Conservation (phyloP, 2,888 invertebrate genomes). For the Fragum sueziense region DNA sequence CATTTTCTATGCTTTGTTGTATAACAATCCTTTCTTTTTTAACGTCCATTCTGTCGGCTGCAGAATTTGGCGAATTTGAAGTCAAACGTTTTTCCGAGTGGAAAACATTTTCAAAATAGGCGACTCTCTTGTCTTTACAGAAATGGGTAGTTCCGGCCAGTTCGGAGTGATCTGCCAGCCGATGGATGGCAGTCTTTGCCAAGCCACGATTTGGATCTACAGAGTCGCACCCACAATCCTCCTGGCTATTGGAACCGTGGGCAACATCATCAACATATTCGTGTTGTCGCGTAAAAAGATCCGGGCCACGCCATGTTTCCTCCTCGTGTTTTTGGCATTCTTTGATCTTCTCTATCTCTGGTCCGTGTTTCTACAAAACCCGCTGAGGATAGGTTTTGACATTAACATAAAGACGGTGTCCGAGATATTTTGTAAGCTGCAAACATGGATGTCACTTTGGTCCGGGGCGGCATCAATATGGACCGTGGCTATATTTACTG, state of each 20-base stretch:
- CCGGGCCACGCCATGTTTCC: background rate
- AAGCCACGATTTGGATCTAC: background rate
- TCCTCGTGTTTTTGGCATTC: background rate
- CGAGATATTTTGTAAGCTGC: background rate
- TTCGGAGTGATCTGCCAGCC: background rate
- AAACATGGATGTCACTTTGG: background rate
- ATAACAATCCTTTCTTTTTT: too few relatives aligned
- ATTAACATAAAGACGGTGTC: background rate
- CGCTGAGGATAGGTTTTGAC: background rate
- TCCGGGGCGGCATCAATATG: background rate
- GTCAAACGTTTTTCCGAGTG: too few relatives aligned
- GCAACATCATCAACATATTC: background rate
- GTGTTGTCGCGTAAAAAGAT: background rate
- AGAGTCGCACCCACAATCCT: background rate
- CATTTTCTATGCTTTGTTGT: too few relatives aligned
- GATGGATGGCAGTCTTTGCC: background rate
- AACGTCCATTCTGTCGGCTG: too few relatives aligned
- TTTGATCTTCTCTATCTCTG: background rate
- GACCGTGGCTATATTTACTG: background rate
- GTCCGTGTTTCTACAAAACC: background rate
- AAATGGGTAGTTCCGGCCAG: background rate
- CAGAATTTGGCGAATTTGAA: too few relatives aligned
- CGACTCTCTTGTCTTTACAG: too few relatives aligned
- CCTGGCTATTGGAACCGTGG: background rate
- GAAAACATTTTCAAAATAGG: too few relatives aligned